These are phyloP conservation scores for Lasius platythorax DNA, from an alignment of 2,888 invertebrate genomes.

Conservation along the genomic window DNA sequence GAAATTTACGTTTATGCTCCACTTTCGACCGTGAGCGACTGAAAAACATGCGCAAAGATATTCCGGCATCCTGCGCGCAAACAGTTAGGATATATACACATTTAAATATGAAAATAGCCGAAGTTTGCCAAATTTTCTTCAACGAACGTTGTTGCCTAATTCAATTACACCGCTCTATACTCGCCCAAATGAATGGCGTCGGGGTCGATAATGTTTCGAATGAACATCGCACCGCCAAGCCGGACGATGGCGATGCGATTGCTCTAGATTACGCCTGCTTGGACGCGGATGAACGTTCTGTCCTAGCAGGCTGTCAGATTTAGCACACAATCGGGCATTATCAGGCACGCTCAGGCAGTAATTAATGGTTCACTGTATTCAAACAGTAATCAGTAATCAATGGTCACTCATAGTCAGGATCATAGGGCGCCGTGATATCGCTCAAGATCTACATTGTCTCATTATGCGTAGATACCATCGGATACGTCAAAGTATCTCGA, in stretches of 20 bases:
- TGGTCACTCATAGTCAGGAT: conserved; percentile 75
- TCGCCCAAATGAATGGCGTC: conserved; percentile 19
- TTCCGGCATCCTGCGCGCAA: not conserved
- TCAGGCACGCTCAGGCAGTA: conserved; percentile 73
- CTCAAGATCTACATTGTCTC: conserved; percentile 63
- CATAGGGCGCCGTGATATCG: conserved; percentile 63
- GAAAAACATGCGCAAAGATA: not conserved
- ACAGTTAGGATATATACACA: not conserved
- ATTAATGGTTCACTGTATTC: conserved; percentile 72
- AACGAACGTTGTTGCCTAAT: not conserved
- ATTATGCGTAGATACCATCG: conserved; percentile 37
- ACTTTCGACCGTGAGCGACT: not conserved
- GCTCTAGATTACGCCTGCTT: conserved; percentile 60
- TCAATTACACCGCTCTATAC: conserved; percentile 16
- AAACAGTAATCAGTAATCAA: conserved; percentile 77
- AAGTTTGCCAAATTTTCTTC: conserved; percentile 23
- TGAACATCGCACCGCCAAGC: conserved; percentile 52
- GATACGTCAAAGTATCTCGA: conserved; percentile 39
- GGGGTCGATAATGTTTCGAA: conserved; percentile 52
- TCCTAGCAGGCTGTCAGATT: conserved; percentile 71
- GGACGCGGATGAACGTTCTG: conserved; percentile 69
- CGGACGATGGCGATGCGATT: conserved; percentile 64
- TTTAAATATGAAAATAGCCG: not conserved
- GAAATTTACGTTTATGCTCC: conserved; percentile 27
- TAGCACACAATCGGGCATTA: conserved; percentile 76